Conservation (phyloP, 1,140 invertebrate species). For the Planococcus citri region DNA sequence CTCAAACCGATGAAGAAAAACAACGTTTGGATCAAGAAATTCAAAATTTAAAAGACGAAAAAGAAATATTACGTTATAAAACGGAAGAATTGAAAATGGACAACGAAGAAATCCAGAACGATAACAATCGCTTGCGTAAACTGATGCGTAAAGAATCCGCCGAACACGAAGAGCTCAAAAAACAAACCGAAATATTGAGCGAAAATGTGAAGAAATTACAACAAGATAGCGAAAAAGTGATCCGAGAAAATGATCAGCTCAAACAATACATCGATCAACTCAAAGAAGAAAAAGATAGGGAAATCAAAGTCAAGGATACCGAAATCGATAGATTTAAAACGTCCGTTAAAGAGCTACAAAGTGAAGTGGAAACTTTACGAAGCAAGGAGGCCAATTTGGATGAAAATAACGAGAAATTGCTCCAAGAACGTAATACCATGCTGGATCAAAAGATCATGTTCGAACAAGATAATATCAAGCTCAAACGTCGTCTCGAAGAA, state of each 20-base stretch:
- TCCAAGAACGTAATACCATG: background rate
- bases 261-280: background rate
- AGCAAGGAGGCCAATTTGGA: background rate
- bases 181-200: background rate
- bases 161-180: background rate
- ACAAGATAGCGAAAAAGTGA: background rate
- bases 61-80: background rate
- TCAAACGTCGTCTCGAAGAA: background rate
- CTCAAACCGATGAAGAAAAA: background rate
- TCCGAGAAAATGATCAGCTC: background rate
- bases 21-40: background rate
- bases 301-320: background rate
- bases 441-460: slow-evolving; percentile 8
- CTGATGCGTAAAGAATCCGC: background rate
- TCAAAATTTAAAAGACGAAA: background rate
- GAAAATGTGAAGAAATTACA: background rate
- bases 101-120: background rate
- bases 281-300: background rate
- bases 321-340: background rate
- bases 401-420: background rate
- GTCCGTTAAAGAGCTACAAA: background rate
- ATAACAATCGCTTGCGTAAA: background rate
- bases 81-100: background rate
- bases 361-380: background rate
- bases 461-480: slow-evolving; percentile 6